Conservation (phyloP, 2,113 vertebrate species). For the Opisthocomus hoazin region DNA sequence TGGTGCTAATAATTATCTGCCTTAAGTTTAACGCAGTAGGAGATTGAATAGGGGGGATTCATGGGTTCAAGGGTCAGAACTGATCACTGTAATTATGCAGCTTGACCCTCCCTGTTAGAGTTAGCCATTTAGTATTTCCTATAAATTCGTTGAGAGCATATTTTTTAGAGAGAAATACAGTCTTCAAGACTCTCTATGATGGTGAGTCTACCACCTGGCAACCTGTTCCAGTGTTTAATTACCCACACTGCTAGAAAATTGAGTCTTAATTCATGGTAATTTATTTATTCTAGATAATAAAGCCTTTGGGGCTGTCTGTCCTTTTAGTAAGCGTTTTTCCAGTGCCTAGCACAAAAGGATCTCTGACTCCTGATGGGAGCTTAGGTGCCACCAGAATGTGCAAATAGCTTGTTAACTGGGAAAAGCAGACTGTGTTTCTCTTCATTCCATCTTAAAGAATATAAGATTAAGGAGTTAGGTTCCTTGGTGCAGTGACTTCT, state of each 20-base stretch:
- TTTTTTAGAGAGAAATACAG: background rate
- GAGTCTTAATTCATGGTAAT: conserved; percentile 17
- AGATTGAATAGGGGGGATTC: background rate
- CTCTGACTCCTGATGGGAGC: background rate
- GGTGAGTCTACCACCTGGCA: conserved; percentile 3
- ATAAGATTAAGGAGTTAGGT: background rate
- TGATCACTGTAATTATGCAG: background rate
- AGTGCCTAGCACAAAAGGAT: background rate
- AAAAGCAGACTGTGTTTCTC: background rate
- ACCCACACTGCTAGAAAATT: background rate
- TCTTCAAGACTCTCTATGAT: background rate
- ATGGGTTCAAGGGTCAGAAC: background rate
- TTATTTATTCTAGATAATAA: conserved; percentile 55
- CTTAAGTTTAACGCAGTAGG: background rate
- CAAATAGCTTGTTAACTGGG: conserved; percentile 34
- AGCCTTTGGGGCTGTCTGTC: conserved; percentile 9
- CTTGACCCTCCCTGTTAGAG: background rate
- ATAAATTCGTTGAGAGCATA: background rate
- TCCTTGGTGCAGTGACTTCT: background rate
- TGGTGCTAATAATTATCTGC: background rate
- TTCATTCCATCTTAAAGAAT: background rate
- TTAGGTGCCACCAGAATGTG: conserved; percentile 23
- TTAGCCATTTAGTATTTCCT: background rate
- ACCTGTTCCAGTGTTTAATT: conserved; percentile 22
- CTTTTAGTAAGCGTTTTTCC: conserved; percentile 36